Evolutionary conservation across 2,888 invertebrate genomes (phyloP).

Genomic region (Yponomeuta evonymella): DNA sequence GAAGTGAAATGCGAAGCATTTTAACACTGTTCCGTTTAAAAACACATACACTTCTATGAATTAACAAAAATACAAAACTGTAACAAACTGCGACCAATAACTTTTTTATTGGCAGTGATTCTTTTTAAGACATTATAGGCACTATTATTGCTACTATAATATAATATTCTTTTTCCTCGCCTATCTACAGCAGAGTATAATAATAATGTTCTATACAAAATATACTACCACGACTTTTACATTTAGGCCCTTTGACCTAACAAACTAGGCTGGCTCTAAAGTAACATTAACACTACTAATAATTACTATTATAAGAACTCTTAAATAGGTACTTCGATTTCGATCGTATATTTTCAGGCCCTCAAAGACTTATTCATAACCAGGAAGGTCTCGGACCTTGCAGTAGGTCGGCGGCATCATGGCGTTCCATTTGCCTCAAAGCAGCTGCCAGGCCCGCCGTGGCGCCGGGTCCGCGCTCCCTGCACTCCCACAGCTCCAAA

Average conservation of each 20-base stretch:
- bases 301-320: constrained; percentile 31
- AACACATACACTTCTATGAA: constrained; percentile 63
- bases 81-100: constrained; percentile 50
- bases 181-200: constrained; percentile 66
- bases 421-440: constrained; percentile 61
- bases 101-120: constrained; percentile 44
- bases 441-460: constrained; percentile 81
- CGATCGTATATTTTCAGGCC: background rate
- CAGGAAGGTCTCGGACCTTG: constrained; percentile 61
- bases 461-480: constrained; percentile 89
- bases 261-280: constrained; percentile 61
- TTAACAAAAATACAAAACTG: constrained; percentile 46
- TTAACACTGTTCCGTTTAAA: constrained; percentile 34
- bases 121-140: constrained; percentile 72
- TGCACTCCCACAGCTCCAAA: constrained; percentile 96
- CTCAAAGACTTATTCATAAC: constrained; percentile 51
- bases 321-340: constrained; percentile 9
- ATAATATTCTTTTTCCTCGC: constrained; percentile 56
- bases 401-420: constrained; percentile 63
- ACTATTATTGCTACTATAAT: constrained; percentile 75
- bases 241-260: constrained; percentile 54
- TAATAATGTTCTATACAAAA: constrained; percentile 63
- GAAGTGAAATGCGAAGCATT: constrained; percentile 39
- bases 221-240: constrained; percentile 68
- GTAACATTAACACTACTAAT: constrained; percentile 64